Evolutionary conservation across 1,140 invertebrate genomes (phyloP), one percentile per base, ranked within the genome.

Genomic region (Rhagoletis pomonella): DNA sequence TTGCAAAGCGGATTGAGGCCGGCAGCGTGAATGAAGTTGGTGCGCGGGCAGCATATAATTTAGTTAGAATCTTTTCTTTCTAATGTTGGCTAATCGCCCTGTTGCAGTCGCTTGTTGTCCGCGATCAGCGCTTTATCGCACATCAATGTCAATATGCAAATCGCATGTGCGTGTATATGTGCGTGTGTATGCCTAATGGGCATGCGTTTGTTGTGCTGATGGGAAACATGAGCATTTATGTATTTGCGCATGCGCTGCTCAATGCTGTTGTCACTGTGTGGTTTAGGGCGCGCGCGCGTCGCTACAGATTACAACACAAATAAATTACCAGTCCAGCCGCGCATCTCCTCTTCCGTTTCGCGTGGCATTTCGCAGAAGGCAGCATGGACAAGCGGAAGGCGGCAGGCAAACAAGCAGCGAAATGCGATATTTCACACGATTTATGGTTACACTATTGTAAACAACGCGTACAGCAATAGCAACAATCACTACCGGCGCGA

Each of bases 391-490:
- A 1, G 60, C 1, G 17, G 17, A 62, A 29, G 17, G 4, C 29
- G 29, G 29, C 29, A 73, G 9, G 5, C n/a, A 73, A n/a, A 73
- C 47, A 81, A 81, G 73, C 73, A 47, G 90, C 91, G 91, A 92
- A 92, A 92, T 92, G 91, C 89, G 91, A 92, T 92, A 92, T 92
- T 92, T 92, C 91, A 92, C 91, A 92, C 91, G 90, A 92, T 92
- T 92, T 92, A 92, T 92, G 91, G 90, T 89, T 90, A 91, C 91
- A 90, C 90, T 89, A 89, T 90, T 90, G 84, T 88, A 86, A 90
- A 90, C 89, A 90, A 90, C 90, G 42, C 39, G 14, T 44, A 50
- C 17, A 42, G 14, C 58, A 85, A 59, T 55, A 85, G 39, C 42
- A 62, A 64, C 84, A 73, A 47, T 19, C 39, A 88, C 87, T 69